Evolutionary conservation across 2,113 vertebrate species (phyloP).

Genomic region (Neolamprologus ventralis): DNA sequence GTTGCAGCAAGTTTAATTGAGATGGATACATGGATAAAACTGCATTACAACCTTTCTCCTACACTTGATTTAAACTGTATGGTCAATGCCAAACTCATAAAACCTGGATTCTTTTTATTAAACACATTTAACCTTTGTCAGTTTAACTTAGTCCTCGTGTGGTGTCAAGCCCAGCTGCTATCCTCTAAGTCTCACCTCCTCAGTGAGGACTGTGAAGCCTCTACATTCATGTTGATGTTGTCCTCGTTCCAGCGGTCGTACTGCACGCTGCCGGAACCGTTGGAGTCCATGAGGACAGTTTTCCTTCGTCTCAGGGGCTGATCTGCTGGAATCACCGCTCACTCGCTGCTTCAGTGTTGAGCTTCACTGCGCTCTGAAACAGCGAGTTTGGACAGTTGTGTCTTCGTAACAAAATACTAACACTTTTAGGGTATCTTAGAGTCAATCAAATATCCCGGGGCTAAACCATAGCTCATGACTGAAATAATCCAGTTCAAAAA

Average conservation of each 20-base stretch:
- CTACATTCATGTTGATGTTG: conserved; percentile 65
- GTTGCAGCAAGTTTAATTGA: rapidly evolving
- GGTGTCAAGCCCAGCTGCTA: background rate
- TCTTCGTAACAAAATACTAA: background rate
- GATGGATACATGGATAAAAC: background rate
- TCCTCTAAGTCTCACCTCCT: conserved; percentile 57
- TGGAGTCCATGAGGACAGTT: conserved; percentile 72
- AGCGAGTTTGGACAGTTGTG: background rate
- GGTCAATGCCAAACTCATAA: background rate
- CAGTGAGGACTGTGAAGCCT: conserved; percentile 23
- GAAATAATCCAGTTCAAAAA: background rate
- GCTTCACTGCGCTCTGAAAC: background rate
- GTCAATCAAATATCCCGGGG: background rate
- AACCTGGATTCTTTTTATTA: background rate
- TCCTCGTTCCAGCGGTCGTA: conserved; percentile 77
- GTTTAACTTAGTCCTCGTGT: background rate
- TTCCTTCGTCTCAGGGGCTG: conserved; percentile 43
- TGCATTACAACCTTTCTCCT: background rate
- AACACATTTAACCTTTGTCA: background rate
- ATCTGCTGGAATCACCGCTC: background rate
- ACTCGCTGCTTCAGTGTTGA: background rate
- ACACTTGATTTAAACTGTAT: background rate
- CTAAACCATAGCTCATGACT: background rate
- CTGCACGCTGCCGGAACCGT: conserved; percentile 47
- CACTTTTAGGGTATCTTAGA: background rate